Evolutionary conservation across 2,113 vertebrate species (phyloP), one percentile per base, ranked within the genome.

Genomic region (Pteronura brasiliensis): DNA sequence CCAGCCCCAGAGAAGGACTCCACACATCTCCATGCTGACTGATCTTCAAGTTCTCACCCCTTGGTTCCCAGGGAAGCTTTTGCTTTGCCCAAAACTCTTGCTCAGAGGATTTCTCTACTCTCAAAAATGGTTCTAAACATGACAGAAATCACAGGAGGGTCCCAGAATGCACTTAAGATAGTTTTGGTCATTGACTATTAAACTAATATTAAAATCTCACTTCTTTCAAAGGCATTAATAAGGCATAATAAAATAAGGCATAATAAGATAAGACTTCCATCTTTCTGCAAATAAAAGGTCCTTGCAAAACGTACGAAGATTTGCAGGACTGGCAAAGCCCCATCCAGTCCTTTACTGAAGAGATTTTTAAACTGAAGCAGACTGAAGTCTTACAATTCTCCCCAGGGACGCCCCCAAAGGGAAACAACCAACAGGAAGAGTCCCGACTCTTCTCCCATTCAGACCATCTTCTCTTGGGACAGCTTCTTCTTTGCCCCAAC

Each of bases 281-380:
- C 76, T 72, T 87, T 72, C 72, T 74, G 7, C n/a, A 91, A 85
- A 93, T 86, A 91, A 86, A 89, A 92, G 44, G 34, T 44, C 74
- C 20, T 27, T 23, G n/a, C 21, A 47, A 61, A 52, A 71, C 15
- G 20, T 13, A 80, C 44, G 39, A 83, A 13, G 67, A 93, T 85
- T 72, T n/a, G 27, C 25, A 61, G 10, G 57, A 17, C 31, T 42
- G n/a, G n/a, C 21, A 27, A 20, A 82, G 17, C 4, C 42, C 31
- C 5, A 0, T 52, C 34, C 49, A 17, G 6, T 47, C 44, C 69
- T 81, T 77, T 55, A 8, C 27, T 10, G 27, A 74, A 76, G 49
- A 20, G 31, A 79, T 55, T 96, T 69, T 92, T 88, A 85, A 76
- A 42, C 31, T 1, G 61, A 47, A 34, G 34, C 25, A 67, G 71